Conservation (phyloP, 2,113 vertebrate genomes). For the Meleagris gallopavo region DNA sequence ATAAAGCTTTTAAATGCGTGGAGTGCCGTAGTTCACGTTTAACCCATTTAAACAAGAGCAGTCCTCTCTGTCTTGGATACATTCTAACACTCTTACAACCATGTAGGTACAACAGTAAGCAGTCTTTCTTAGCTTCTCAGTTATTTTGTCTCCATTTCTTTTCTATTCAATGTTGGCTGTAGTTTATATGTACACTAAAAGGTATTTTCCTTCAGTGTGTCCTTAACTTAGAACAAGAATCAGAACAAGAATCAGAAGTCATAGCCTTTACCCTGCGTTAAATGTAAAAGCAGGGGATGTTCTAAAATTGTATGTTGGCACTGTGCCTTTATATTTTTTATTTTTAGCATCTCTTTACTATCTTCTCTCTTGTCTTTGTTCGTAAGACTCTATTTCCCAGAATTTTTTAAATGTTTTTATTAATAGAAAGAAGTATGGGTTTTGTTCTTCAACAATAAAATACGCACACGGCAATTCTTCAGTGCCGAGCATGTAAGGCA, state of each 20-base stretch:
- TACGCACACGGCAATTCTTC: neutral
- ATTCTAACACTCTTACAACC: neutral
- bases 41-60: neutral
- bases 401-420: neutral
- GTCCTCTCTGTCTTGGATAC: conserved; percentile 6
- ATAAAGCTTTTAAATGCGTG: neutral
- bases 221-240: neutral
- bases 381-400: neutral
- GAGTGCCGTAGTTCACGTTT: neutral
- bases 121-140: neutral
- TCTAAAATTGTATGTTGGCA: neutral
- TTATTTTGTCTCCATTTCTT: neutral
- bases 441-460: neutral
- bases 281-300: neutral
- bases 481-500: neutral
- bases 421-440: neutral
- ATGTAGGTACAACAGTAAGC: neutral
- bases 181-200: neutral
- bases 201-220: neutral
- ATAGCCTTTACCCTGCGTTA: neutral
- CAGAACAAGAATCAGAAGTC: neutral
- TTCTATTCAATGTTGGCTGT: neutral
- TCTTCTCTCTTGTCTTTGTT: neutral
- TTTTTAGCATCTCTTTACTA: neutral
- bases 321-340: neutral